Conservation (phyloP, 2,888 invertebrate genomes). For the Campaea margaritaria region DNA sequence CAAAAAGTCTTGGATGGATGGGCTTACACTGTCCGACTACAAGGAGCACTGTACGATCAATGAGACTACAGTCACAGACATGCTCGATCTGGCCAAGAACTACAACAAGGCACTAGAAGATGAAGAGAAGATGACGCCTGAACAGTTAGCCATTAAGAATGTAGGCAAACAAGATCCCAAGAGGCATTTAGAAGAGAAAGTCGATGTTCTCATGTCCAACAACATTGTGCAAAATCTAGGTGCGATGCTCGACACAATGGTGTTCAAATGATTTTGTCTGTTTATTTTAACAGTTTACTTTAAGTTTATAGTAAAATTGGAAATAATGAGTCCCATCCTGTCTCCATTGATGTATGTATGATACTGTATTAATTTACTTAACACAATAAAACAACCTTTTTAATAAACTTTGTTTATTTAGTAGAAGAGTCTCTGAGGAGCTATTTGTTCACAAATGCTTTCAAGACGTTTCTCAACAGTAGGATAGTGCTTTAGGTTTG, state of each 20-base stretch:
- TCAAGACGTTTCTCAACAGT: conserved; percentile 58
- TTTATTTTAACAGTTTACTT: conserved; percentile 54
- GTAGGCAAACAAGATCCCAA: conserved; percentile 99
- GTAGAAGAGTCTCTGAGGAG: conserved; percentile 67
- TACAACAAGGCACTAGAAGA: conserved; percentile 99
- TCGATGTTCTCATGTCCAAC: conserved; percentile 97
- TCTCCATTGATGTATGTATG: conserved; percentile 62
- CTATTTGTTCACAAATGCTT: conserved; percentile 66
- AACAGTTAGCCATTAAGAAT: conserved; percentile 99
- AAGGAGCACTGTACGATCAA: conserved; percentile 97
- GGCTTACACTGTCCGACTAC: conserved; percentile 95
- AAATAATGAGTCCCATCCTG: conserved; percentile 64
- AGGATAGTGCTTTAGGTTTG: conserved; percentile 56
- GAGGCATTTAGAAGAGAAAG: conserved; percentile 99
- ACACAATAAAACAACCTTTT: conserved; percentile 71
- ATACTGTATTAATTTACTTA: conserved; percentile 71
- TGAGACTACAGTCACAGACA: conserved; percentile 97
- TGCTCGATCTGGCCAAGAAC: conserved; percentile 98
- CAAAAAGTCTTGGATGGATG: conserved; percentile 99
- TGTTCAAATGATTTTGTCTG: conserved; percentile 76
- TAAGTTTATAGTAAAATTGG: conserved; percentile 68
- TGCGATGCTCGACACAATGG: conserved; percentile 94
- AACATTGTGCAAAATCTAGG: conserved; percentile 99
- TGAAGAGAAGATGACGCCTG: conserved; percentile 99
- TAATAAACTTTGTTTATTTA: conserved; percentile 50